Evolutionary conservation across 2,888 invertebrate genomes (phyloP).

Genomic region (Amphipoea oculea): DNA sequence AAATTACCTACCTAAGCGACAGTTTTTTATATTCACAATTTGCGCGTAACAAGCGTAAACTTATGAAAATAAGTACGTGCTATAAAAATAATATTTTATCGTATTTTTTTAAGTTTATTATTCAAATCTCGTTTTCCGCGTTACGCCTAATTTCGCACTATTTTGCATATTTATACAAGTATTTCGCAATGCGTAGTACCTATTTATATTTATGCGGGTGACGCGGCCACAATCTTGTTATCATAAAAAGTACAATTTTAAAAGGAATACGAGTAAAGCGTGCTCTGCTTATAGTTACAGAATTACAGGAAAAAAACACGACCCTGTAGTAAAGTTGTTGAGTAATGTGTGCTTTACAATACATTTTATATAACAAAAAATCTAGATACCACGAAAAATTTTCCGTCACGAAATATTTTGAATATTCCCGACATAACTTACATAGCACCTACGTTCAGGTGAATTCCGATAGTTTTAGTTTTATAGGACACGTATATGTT

Average conservation of each 20-base stretch:
- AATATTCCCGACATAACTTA: slow-evolving; percentile 1
- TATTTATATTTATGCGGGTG: slow-evolving; percentile 48
- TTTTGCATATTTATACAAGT: slow-evolving; percentile 46
- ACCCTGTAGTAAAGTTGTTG: slow-evolving; percentile 23
- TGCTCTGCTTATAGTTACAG: slow-evolving; percentile 36
- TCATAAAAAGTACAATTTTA: slow-evolving; percentile 37
- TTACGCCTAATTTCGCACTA: slow-evolving; percentile 44
- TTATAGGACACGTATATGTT: not conserved
- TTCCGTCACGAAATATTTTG: not conserved
- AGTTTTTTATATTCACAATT: slow-evolving; percentile 12
- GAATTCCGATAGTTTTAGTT: not conserved
- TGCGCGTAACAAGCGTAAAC: slow-evolving; percentile 14
- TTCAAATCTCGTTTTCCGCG: slow-evolving; percentile 34
- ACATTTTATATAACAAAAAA: slow-evolving; percentile 25
- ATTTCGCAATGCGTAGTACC: slow-evolving; percentile 36
- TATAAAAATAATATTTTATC: slow-evolving; percentile 20
- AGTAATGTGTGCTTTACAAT: slow-evolving; percentile 26
- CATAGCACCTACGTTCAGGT: not conserved
- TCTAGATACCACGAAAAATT: not conserved
- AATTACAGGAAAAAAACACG: slow-evolving; percentile 30
- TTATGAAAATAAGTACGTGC: slow-evolving; percentile 4
- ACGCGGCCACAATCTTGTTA: slow-evolving; percentile 38
- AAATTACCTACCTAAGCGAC: not conserved
- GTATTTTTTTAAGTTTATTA: slow-evolving; percentile 26
- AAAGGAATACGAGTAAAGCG: slow-evolving; percentile 36